Evolutionary conservation across 2,113 vertebrate species (phyloP).

Genomic region (Vidua chalybeata): DNA sequence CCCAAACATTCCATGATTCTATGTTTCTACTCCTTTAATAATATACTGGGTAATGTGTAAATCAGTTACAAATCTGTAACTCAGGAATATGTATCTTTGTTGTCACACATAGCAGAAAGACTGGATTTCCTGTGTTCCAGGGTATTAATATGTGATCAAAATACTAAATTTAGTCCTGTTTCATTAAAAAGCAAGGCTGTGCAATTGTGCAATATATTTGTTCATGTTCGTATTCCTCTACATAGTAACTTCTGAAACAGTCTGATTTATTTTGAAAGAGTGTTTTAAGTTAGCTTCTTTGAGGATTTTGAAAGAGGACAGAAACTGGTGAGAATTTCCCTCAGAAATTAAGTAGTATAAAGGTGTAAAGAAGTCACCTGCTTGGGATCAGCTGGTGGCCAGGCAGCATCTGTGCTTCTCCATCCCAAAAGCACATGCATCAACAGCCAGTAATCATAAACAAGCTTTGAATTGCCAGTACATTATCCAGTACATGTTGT

Average conservation of each 20-base stretch:
- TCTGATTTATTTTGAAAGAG: background rate
- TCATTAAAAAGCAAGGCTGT: background rate
- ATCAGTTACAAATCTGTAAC: background rate
- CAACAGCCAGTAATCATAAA: background rate
- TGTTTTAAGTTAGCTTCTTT: background rate
- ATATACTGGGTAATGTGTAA: background rate
- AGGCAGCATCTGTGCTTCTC: background rate
- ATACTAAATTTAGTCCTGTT: background rate
- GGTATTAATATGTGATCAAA: background rate
- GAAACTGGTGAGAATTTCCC: background rate
- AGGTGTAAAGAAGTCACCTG: background rate
- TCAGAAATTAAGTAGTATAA: background rate
- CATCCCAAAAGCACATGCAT: background rate
- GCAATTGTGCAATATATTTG: rapidly evolving
- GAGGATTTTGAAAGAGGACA: background rate
- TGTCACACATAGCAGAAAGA: background rate
- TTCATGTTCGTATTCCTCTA: background rate
- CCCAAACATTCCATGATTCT: background rate
- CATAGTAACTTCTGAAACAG: background rate
- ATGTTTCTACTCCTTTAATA: background rate
- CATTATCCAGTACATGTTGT: background rate
- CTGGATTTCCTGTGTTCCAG: background rate
- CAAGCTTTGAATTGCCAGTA: background rate
- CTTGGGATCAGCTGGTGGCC: background rate
- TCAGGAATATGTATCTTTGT: background rate